These are phyloP conservation scores for Gymnosoma rotundatum DNA, from an alignment of 2,888 invertebrate species.

Conservation along the genomic window DNA sequence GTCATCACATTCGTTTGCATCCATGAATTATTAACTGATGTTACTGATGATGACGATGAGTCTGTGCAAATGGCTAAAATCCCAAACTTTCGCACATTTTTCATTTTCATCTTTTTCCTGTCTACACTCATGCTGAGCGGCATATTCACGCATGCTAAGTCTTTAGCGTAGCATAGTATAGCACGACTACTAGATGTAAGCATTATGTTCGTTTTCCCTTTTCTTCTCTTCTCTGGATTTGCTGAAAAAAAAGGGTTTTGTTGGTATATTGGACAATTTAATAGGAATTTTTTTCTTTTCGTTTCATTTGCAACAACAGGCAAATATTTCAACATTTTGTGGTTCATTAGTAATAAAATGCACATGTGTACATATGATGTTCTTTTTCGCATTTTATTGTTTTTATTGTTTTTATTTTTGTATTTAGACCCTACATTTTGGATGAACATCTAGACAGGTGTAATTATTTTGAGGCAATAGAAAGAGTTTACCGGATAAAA, in stretches of 20 bases:
- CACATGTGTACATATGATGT: constrained; percentile 35
- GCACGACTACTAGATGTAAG: constrained; percentile 7
- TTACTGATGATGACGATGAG: constrained; percentile 24
- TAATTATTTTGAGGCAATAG: background rate
- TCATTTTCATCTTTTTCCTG: constrained; percentile 26
- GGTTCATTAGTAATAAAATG: constrained; percentile 62
- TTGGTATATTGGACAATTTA: constrained; percentile 39
- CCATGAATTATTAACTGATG: background rate
- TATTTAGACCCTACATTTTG: constrained; percentile 16
- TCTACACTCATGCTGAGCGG: constrained; percentile 48
- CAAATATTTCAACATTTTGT: constrained; percentile 56
- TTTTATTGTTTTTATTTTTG: background rate
- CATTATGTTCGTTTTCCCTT: constrained; percentile 21
- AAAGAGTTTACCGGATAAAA: too few relatives aligned
- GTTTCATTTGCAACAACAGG: constrained; percentile 23
- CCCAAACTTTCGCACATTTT: constrained; percentile 54
- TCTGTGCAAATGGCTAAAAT: constrained; percentile 34
- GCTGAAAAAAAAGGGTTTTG: constrained; percentile 33
- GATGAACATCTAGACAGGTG: background rate
- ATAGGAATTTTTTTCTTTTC: constrained; percentile 31
- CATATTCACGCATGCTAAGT: constrained; percentile 48
- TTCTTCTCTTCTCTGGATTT: constrained; percentile 33
- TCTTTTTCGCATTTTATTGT: background rate
- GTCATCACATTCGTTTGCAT: constrained; percentile 1
- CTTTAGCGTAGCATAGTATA: background rate